Conservation (phyloP, 2,888 invertebrate species). For the Tholera decimalis region DNA sequence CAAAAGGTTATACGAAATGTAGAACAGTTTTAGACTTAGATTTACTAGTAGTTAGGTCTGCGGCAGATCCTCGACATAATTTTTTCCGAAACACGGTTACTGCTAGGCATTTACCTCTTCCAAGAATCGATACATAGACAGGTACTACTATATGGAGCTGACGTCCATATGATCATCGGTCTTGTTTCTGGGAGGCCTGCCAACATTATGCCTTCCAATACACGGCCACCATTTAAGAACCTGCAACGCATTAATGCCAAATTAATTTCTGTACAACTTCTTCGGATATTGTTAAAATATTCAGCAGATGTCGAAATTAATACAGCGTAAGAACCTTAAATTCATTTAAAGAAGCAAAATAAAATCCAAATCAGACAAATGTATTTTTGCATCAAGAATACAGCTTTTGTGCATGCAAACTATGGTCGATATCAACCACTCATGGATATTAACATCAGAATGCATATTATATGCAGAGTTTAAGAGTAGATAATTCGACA, state of each 20-base stretch:
- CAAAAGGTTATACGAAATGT: too few species aligned
- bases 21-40: too few species aligned
- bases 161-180: too few species aligned
- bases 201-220: too few species aligned
- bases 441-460: slow-evolving; percentile 47
- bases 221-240: too few species aligned
- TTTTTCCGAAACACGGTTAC: too few species aligned
- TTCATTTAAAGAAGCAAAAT: neutral
- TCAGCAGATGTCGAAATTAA: slow-evolving; percentile 10
- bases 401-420: slow-evolving; percentile 41
- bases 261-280: neutral
- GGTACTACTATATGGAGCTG: too few species aligned
- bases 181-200: too few species aligned
- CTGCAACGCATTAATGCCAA: neutral
- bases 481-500: slow-evolving; percentile 11
- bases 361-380: slow-evolving; percentile 25
- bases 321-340: neutral
- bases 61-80: too few species aligned
- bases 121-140: too few species aligned
- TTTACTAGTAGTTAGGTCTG: too few species aligned
- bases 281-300: neutral
- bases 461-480: slow-evolving; percentile 26
- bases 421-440: slow-evolving; percentile 31
- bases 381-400: slow-evolving; percentile 41
- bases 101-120: too few species aligned